Conservation (phyloP, 1,140 invertebrate genomes). For the Acromyrmex heyeri region DNA sequence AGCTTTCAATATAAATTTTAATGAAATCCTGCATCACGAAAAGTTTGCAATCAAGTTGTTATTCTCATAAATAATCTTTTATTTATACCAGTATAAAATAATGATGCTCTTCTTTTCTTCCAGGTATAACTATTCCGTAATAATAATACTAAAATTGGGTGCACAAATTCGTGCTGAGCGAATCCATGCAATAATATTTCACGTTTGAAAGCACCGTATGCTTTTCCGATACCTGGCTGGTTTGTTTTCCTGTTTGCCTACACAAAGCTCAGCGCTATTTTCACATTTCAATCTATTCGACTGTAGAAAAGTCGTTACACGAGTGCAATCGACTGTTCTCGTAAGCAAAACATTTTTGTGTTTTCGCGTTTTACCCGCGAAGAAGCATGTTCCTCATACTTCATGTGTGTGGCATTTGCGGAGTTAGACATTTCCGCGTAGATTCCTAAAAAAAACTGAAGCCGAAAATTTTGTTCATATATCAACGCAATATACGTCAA, state of each 20-base stretch:
- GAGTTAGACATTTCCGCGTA: slow-evolving; percentile 18
- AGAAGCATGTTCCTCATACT: slow-evolving; percentile 22
- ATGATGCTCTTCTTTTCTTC: slow-evolving; percentile 28
- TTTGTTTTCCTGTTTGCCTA: slow-evolving; percentile 64
- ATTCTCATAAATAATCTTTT: slow-evolving; percentile 6
- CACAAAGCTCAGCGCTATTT: slow-evolving; percentile 60
- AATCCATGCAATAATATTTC: slow-evolving; percentile 61
- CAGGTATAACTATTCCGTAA: slow-evolving; percentile 21
- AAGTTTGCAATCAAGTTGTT: neutral
- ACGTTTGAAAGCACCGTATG: slow-evolving; percentile 58
- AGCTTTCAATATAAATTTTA: neutral
- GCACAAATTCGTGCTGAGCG: slow-evolving; percentile 44
- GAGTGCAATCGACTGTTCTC: slow-evolving; percentile 57
- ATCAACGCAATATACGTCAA: neutral
- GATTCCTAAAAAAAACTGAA: slow-evolving; percentile 13
- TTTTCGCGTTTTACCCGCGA: slow-evolving; percentile 16
- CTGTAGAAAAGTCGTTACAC: slow-evolving; percentile 60
- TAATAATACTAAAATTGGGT: slow-evolving; percentile 51
- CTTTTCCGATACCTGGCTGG: slow-evolving; percentile 58
- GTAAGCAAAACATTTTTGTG: slow-evolving; percentile 59
- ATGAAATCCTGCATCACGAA: neutral
- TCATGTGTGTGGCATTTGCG: neutral
- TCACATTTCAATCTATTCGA: slow-evolving; percentile 61
- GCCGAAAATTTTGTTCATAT: neutral
- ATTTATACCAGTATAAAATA: slow-evolving; percentile 16